Evolutionary conservation across 2,797 vertebrate genomes (phyloP).

Genomic region (Pipistrellus pygmaeus): DNA sequence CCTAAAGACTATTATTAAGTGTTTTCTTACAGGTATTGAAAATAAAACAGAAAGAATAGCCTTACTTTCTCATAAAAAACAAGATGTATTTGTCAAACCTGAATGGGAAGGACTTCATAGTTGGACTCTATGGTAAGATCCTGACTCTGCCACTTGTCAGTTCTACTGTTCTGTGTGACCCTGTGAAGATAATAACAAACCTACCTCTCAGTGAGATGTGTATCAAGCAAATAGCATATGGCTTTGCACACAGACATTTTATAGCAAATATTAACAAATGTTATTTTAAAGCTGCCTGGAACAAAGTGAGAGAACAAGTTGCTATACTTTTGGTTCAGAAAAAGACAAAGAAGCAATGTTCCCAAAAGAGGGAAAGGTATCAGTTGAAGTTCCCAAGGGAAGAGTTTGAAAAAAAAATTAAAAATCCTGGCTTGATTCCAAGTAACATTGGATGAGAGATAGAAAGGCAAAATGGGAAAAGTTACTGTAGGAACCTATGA

Average conservation of each 20-base stretch:
- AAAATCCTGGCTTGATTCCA: background rate
- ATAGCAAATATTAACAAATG: background rate
- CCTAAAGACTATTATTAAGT: background rate
- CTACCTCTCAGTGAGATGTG: background rate
- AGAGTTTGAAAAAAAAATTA: background rate
- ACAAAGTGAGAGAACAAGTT: background rate
- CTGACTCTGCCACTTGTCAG: background rate
- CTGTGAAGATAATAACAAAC: background rate
- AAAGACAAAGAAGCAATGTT: background rate
- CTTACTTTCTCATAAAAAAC: constrained; percentile 8
- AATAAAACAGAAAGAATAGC: background rate
- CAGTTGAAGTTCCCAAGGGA: background rate
- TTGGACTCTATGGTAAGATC: background rate
- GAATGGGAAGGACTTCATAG: background rate
- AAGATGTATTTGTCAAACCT: constrained; percentile 5
- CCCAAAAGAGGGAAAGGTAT: background rate
- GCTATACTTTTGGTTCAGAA: background rate
- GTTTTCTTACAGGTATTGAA: background rate
- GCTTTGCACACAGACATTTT: background rate
- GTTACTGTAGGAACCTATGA: background rate
- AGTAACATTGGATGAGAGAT: background rate
- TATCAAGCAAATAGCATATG: background rate
- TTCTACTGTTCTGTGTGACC: background rate
- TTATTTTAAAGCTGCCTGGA: constrained; percentile 16
- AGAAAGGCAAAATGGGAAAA: background rate